These are phyloP conservation scores for Pheosia tremula DNA, from an alignment of 2,888 invertebrate genomes.

Conservation along the genomic window DNA sequence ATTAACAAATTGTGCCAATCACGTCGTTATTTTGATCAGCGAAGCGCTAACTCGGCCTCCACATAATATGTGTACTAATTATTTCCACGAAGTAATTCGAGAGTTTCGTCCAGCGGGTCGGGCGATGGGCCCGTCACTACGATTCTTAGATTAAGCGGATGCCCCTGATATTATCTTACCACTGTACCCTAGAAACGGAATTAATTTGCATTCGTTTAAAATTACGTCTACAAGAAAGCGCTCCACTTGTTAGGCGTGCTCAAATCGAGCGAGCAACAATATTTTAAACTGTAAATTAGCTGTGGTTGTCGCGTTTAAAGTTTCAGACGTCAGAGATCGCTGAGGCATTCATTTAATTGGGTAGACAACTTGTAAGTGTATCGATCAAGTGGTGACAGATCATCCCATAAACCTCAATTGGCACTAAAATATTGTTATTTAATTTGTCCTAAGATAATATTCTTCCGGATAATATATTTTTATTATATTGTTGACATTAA, in stretches of 20 bases:
- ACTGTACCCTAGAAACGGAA: conserved; percentile 63
- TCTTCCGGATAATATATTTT: no score
- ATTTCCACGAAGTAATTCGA: conserved; percentile 56
- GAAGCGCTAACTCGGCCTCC: conserved; percentile 43
- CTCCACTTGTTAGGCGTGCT: conserved; percentile 48
- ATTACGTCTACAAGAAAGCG: conserved; percentile 50
- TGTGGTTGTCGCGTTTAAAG: conserved; percentile 18
- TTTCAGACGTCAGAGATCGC: conserved; percentile 18
- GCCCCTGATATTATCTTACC: conserved; percentile 64
- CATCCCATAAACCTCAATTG: conserved; percentile 3
- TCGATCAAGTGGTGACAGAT: conserved; percentile 2
- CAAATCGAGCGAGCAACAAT: conserved; percentile 48
- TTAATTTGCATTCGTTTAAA: conserved; percentile 65
- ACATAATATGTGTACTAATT: conserved; percentile 54
- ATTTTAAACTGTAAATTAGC: conserved; percentile 40
- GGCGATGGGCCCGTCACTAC: conserved; percentile 52
- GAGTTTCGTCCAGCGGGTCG: conserved; percentile 42
- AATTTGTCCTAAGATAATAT: not conserved
- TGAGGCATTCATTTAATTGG: conserved; percentile 8
- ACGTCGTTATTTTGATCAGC: conserved; percentile 46
- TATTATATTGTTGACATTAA: no score
- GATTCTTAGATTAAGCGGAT: conserved; percentile 59
- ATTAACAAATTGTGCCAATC: conserved; percentile 43
- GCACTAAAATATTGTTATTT: not conserved
- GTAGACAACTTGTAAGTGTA: conserved; percentile 3